Conservation (phyloP, 2,888 invertebrate species). For the Ischnus inquisitorius region DNA sequence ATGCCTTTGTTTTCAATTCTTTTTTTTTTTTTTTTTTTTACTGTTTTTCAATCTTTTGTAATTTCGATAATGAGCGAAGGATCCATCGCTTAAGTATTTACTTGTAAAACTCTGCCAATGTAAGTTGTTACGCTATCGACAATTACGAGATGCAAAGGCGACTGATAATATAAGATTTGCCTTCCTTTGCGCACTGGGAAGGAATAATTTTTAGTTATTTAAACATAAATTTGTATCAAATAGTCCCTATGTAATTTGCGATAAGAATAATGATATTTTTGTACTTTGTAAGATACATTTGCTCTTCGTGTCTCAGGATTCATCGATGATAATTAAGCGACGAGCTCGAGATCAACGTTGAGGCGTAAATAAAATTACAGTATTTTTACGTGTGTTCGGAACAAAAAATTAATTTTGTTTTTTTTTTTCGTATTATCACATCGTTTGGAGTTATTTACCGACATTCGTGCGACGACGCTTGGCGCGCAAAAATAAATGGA, state of each 20-base stretch:
- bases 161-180: constrained; percentile 27
- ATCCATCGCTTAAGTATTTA: neutral
- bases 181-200: neutral
- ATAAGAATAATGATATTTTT: constrained; percentile 11
- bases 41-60: neutral
- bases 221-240: constrained; percentile 2
- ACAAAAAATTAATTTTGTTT: neutral
- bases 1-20: neutral
- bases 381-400: constrained; percentile 12
- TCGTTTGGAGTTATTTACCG: neutral
- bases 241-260: constrained; percentile 1
- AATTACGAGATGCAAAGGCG: neutral
- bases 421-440: neutral
- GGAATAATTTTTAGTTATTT: constrained; percentile 18
- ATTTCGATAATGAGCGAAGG: neutral
- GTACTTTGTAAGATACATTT: neutral
- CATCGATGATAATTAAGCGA: neutral
- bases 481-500: neutral
- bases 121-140: neutral
- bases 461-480: neutral
- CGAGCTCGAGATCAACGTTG: neutral
- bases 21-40: neutral
- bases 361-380: constrained; percentile 35
- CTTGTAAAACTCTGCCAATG: neutral
- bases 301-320: neutral